These are phyloP conservation scores for Propithecus coquereli DNA, from an alignment of 2,113 vertebrate genomes.

Conservation along the genomic window DNA sequence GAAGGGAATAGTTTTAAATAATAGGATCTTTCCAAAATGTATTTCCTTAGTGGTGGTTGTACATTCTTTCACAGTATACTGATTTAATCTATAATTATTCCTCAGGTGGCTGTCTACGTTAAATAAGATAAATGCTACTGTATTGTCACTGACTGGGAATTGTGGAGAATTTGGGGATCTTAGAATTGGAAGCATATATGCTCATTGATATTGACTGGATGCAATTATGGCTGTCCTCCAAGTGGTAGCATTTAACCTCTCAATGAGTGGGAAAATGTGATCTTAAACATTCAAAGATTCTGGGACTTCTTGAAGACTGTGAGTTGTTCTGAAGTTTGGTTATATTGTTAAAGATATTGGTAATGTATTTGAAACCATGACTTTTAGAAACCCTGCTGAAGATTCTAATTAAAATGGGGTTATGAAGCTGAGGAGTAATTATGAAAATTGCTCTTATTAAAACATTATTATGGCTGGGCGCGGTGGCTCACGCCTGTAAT, in stretches of 20 bases:
- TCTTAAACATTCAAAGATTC: background rate
- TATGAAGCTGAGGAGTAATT: slow-evolving; percentile 35
- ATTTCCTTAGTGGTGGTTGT: background rate
- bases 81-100: slow-evolving; percentile 27
- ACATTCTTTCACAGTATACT: slow-evolving; percentile 37
- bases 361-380: background rate
- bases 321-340: background rate
- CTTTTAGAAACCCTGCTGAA: background rate
- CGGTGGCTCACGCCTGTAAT: too few species aligned
- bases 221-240: slow-evolving; percentile 3
- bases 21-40: background rate
- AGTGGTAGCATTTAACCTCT: background rate
- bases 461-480: too few species aligned
- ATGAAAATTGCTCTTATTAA: slow-evolving; percentile 52
- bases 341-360: background rate
- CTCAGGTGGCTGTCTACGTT: slow-evolving; percentile 37
- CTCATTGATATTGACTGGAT: slow-evolving; percentile 23
- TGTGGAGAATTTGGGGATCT: slow-evolving; percentile 50
- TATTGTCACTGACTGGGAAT: slow-evolving; percentile 53
- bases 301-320: background rate
- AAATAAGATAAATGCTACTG: slow-evolving; percentile 34
- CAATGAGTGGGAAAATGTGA: background rate
- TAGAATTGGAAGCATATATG: slow-evolving; percentile 29
- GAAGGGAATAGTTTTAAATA: background rate
- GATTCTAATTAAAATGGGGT: slow-evolving; percentile 45